A percentile compares a stretch with the other conserved stretches of the same genome.
These are phyloP conservation scores for Candidula unifasciata DNA, from an alignment of 2,888 invertebrate genomes.

Conservation along the genomic window DNA sequence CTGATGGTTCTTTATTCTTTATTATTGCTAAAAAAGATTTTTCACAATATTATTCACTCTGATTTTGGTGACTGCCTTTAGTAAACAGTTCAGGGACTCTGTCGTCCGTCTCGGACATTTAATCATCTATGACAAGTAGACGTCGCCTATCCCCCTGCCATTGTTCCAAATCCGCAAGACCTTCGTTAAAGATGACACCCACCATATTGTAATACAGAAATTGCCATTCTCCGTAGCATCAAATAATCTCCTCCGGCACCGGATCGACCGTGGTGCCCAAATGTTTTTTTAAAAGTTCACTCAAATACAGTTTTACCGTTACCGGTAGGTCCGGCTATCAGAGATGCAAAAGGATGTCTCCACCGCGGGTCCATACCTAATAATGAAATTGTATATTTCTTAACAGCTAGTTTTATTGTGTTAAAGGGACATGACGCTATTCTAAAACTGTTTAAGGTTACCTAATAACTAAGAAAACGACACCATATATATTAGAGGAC, in stretches of 20 bases:
- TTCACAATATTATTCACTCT: not conserved
- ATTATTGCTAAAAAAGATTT: not conserved
- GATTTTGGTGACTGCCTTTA: constrained; percentile 9
- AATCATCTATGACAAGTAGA: not conserved
- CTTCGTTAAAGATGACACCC: not conserved
- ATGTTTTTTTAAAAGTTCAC: not conserved
- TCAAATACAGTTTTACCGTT: not conserved
- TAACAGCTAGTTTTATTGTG: no score
- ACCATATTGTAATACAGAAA: not conserved
- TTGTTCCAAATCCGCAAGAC: not conserved
- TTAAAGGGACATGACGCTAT: no score
- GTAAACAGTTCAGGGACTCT: not conserved
- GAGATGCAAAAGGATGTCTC: not conserved
- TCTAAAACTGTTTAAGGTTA: no score
- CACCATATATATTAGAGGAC: no score
- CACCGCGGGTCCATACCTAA: not conserved
- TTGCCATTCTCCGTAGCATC: constrained; percentile 10
- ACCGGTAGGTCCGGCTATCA: not conserved
- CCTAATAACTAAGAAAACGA: no score
- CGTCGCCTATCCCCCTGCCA: not conserved
- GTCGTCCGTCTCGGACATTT: not conserved
- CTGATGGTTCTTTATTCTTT: constrained; percentile 2
- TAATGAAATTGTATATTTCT: not conserved
- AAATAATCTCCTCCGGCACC: not conserved
- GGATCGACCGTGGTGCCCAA: not conserved